Conservation (phyloP, 2,113 vertebrate genomes). For the Pandion haliaetus region DNA sequence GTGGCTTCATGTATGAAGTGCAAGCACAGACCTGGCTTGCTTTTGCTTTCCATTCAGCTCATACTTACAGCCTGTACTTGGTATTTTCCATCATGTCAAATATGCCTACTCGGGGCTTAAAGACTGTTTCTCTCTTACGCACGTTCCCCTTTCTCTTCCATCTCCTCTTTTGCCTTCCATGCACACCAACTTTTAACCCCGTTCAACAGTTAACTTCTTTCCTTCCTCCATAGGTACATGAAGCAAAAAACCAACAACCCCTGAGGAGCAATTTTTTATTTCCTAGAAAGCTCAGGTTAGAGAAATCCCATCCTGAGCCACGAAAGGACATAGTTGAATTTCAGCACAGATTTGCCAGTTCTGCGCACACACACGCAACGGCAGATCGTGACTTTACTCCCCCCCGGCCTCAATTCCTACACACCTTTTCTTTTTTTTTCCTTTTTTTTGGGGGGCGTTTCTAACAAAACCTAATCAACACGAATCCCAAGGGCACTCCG, state of each 20-base stretch:
- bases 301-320: rapidly evolving
- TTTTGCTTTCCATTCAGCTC: background rate
- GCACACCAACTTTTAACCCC: background rate
- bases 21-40: background rate
- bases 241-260: background rate
- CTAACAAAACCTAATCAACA: rapidly evolving
- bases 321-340: rapidly evolving
- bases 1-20: background rate
- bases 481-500: rapidly evolving
- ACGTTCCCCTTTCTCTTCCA: background rate
- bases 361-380: too few species aligned
- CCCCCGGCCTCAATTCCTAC: rapidly evolving
- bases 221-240: rapidly evolving
- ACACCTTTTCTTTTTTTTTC: too few species aligned
- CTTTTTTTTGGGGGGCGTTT: too few species aligned
- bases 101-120: rapidly evolving
- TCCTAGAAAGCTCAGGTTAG: background rate
- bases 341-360: rapidly evolving
- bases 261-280: background rate
- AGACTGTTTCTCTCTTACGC: background rate
- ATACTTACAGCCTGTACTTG: background rate
- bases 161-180: background rate
- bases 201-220: background rate
- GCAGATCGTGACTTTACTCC: too few species aligned
- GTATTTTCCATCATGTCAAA: background rate